Percentiles rank a stretch among this genome's conserved stretches.
Conservation (phyloP, 2,888 invertebrate species). For the Formica aserva region DNA sequence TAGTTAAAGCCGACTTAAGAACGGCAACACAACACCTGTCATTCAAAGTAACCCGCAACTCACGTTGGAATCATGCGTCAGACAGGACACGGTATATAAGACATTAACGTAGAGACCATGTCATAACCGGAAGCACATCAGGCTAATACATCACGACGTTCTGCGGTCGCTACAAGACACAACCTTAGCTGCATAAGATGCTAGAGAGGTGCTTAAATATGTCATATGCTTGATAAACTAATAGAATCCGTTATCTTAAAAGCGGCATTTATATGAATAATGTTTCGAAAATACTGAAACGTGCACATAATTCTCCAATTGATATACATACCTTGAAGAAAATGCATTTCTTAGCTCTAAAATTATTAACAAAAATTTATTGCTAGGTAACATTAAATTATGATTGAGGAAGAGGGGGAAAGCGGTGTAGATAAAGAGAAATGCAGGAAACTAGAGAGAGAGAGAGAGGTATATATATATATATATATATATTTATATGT, state of each 20-base stretch:
- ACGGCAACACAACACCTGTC: constrained; percentile 40
- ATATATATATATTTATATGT: neutral
- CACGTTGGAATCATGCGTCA: constrained; percentile 37
- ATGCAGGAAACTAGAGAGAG: neutral
- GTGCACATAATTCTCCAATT: neutral
- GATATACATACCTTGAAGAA: neutral
- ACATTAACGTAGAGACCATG: constrained; percentile 33
- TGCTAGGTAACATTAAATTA: neutral
- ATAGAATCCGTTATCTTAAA: neutral
- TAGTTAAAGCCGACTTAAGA: constrained; percentile 33
- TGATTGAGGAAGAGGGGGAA: neutral
- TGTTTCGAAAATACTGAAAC: neutral
- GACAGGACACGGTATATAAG: constrained; percentile 17
- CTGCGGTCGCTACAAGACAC: constrained; percentile 17
- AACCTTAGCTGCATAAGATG: neutral
- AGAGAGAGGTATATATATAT: neutral
- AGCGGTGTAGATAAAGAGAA: neutral
- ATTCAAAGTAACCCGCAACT: constrained; percentile 26
- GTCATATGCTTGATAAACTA: neutral
- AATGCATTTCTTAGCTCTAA: neutral
- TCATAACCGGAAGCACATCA: constrained; percentile 13
- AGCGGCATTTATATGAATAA: neutral
- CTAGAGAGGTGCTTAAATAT: neutral
- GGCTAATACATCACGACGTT: constrained; percentile 28
- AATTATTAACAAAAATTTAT: constrained; percentile 6